A percentile compares a stretch with the other conserved stretches of the same genome.
Conservation (phyloP, 2,797 vertebrate species). For the Protosalanx chinensis region DNA sequence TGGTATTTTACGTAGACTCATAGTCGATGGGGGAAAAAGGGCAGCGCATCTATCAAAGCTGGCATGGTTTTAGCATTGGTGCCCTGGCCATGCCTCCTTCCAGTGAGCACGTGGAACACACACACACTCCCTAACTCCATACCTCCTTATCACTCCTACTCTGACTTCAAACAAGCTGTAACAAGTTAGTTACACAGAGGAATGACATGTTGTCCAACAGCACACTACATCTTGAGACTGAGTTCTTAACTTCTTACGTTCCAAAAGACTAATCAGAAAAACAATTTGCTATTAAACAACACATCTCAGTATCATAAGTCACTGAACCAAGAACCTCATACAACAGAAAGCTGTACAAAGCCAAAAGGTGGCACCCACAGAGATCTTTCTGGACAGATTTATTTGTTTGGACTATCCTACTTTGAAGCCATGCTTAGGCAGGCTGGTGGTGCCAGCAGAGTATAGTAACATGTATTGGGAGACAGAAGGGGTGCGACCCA, state of each 20-base stretch:
- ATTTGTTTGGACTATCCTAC: too few species aligned
- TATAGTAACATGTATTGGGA: too few species aligned
- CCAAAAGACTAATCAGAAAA: neutral
- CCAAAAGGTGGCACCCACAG: neutral
- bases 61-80: conserved; percentile 16
- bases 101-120: neutral
- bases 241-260: neutral
- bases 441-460: too few species aligned
- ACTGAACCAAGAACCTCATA: too few species aligned
- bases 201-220: neutral
- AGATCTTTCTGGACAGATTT: neutral
- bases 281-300: neutral
- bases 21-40: conserved; percentile 11
- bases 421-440: too few species aligned
- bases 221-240: neutral
- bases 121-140: too few species aligned
- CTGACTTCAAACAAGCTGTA: conserved; percentile 4
- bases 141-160: neutral
- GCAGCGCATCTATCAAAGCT: conserved; percentile 27
- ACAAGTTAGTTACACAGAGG: neutral
- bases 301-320: too few species aligned
- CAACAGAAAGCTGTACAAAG: neutral
- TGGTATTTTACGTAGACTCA: neutral
- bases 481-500: neutral
- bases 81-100: conserved; percentile 9